phyloP scores from a whole-genome alignment of 2,797 vertebrate species.

The Hippopotamyrus pictus region DNA sequence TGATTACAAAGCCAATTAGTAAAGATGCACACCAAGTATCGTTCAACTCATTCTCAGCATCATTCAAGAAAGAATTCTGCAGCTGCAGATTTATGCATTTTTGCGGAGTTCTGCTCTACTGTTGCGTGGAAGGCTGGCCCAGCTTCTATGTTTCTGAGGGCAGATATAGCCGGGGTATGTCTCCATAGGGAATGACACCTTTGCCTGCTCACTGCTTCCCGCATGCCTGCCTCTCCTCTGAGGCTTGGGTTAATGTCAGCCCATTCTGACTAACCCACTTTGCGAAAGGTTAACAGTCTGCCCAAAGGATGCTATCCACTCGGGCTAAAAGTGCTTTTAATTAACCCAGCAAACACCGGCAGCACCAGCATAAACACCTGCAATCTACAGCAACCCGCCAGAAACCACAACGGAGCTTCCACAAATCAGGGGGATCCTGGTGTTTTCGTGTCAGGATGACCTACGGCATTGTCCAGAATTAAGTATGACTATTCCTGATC shows the following conservation, averaged over 20 bases:
- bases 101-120: neutral
- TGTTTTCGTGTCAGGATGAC: neutral
- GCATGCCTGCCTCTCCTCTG: constrained; percentile 39
- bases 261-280: constrained; percentile 63
- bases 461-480: neutral
- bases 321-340: neutral
- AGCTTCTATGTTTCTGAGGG: neutral
- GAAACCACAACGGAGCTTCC: neutral
- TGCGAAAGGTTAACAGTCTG: constrained; percentile 61
- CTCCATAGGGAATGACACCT: neutral
- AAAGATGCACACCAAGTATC: constrained; percentile 68
- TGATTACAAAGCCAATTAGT: constrained; percentile 69
- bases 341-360: neutral
- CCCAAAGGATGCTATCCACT: constrained; percentile 59
- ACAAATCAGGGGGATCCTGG: neutral
- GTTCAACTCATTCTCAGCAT: constrained; percentile 54
- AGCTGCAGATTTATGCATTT: constrained; percentile 34
- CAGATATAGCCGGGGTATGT: neutral
- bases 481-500: neutral
- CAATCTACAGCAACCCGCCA: neutral
- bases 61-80: constrained; percentile 64
- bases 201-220: neutral
- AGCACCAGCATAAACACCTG: neutral
- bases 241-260: constrained; percentile 61
- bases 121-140: neutral